These are phyloP conservation scores for Pangasius macronema DNA, from an alignment of 2,797 vertebrate genomes.

Conservation along the genomic window DNA sequence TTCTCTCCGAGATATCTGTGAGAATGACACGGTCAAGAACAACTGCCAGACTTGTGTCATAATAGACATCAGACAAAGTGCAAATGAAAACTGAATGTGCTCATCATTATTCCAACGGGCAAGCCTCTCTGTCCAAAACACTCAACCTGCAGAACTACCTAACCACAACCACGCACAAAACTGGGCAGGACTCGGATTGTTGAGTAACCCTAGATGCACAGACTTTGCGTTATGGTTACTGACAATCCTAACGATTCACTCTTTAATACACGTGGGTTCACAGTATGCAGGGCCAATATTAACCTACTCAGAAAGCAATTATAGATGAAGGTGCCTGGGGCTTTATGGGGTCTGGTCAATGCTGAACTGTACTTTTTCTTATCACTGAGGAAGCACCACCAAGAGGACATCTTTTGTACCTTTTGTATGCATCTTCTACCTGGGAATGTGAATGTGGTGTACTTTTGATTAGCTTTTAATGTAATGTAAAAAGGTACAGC, in stretches of 20 bases:
- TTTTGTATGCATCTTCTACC: neutral
- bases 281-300: neutral
- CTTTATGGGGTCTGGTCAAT: neutral
- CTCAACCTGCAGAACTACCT: neutral
- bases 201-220: neutral
- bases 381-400: neutral
- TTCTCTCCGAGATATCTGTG: neutral
- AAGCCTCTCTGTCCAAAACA: neutral
- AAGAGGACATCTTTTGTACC: neutral
- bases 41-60: neutral
- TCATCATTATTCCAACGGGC: neutral
- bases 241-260: neutral
- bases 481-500: neutral
- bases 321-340: neutral
- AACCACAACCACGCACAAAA: neutral
- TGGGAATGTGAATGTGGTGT: neutral
- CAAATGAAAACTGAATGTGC: conserved; percentile 8
- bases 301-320: neutral
- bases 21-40: neutral
- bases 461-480: neutral
- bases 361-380: neutral
- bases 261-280: neutral
- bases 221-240: neutral
- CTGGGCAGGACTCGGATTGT: neutral
- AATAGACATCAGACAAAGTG: neutral